phyloP scores from a whole-genome alignment of 2,113 vertebrate species.

The Phaetusa simplex region DNA sequence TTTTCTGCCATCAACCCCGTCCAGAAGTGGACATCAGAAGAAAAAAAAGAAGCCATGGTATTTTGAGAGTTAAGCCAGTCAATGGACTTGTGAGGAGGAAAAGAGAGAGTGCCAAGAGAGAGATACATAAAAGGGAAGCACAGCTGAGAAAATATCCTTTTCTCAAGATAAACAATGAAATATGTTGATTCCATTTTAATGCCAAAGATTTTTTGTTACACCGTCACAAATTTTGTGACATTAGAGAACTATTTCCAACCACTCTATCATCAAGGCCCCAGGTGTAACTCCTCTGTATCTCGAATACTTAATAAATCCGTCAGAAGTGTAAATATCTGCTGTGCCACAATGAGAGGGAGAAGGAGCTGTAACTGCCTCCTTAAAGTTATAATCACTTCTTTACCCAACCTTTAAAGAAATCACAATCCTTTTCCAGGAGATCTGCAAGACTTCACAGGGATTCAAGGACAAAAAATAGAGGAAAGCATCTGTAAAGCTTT shows the following conservation, averaged over 20 bases:
- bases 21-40: not conserved
- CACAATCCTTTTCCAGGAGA: not conserved
- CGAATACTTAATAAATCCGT: not conserved
- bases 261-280: not conserved
- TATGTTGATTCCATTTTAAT: not conserved
- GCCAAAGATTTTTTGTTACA: not conserved
- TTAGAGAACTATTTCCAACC: not conserved
- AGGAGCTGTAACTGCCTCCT: not conserved
- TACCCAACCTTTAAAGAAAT: not conserved
- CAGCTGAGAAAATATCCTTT: not conserved
- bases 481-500: not conserved
- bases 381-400: not conserved
- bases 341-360: not conserved
- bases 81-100: not conserved
- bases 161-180: not conserved
- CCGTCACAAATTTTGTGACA: not conserved
- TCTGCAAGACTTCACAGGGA: not conserved
- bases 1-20: not conserved
- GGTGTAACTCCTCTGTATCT: not conserved
- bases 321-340: not conserved
- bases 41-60: not conserved
- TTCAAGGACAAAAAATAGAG: not conserved
- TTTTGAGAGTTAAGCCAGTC: not conserved
- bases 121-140: not conserved
- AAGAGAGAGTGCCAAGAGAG: not conserved